Evolutionary conservation across 1,140 invertebrate genomes (phyloP).

Genomic region (Brachionus plicatilis): DNA sequence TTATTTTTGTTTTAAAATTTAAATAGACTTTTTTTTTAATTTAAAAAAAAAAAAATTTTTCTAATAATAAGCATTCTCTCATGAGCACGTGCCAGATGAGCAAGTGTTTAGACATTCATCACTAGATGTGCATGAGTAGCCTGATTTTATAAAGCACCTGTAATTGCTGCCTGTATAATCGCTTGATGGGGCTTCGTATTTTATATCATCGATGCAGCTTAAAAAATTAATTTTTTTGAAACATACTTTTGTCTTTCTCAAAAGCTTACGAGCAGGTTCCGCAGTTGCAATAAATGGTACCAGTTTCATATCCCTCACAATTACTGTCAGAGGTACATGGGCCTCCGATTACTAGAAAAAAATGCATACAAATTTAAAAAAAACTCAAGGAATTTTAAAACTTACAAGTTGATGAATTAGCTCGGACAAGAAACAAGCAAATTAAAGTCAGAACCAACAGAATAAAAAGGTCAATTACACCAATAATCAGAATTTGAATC

Average conservation of each 20-base stretch:
- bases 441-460: neutral
- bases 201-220: neutral
- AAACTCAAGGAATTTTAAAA: neutral
- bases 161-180: neutral
- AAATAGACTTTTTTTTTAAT: neutral
- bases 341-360: neutral
- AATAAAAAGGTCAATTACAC: neutral
- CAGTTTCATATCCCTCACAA: slow-evolving; percentile 1
- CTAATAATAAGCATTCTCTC: neutral
- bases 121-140: neutral
- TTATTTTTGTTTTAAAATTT: neutral
- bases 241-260: too few relatives aligned
- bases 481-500: neutral
- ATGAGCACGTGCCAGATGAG: neutral
- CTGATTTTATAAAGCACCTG: neutral
- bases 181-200: neutral
- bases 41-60: neutral
- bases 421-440: neutral
- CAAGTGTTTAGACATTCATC: neutral
- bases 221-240: neutral
- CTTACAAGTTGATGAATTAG: neutral
- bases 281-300: neutral
- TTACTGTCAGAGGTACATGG: neutral
- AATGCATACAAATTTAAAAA: neutral
- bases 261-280: slow-evolving; percentile 1